Evolutionary conservation across 2,113 vertebrate species (phyloP).

Genomic region (Misgurnus mizolepis): DNA sequence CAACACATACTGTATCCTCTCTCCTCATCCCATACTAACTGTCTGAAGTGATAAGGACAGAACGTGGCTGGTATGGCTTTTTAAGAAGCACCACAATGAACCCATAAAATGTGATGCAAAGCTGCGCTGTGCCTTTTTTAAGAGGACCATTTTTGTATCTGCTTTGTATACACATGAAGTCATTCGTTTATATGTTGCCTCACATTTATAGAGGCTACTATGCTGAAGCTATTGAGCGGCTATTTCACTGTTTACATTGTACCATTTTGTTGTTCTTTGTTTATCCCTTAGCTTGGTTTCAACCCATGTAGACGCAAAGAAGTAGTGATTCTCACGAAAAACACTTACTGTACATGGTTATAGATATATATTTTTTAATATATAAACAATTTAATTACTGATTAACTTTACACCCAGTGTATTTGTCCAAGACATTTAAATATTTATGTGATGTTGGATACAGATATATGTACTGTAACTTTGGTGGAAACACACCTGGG

Average conservation of each 20-base stretch:
- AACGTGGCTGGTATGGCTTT: constrained; percentile 12
- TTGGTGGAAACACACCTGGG: constrained; percentile 76
- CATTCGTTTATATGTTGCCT: constrained; percentile 14
- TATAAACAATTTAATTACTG: background rate
- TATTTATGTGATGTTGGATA: background rate
- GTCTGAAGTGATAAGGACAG: background rate
- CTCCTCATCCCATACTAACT: constrained; percentile 17
- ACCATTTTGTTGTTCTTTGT: background rate
- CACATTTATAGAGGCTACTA: background rate
- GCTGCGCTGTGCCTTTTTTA: background rate
- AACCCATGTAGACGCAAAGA: background rate
- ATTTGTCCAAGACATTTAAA: background rate
- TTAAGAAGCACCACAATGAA: constrained; percentile 6
- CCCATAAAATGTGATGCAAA: constrained; percentile 15
- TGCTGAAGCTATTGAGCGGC: background rate
- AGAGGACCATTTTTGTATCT: background rate
- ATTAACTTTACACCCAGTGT: background rate
- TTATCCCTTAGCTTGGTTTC: constrained; percentile 2
- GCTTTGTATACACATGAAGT: constrained; percentile 13
- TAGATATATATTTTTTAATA: no score
- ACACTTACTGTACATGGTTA: background rate
- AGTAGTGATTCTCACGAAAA: background rate
- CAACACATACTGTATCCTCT: constrained; percentile 11
- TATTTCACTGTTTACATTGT: background rate
- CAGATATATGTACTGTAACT: background rate